Conservation (phyloP, 2,888 invertebrate genomes). For the Unio pictorum region DNA sequence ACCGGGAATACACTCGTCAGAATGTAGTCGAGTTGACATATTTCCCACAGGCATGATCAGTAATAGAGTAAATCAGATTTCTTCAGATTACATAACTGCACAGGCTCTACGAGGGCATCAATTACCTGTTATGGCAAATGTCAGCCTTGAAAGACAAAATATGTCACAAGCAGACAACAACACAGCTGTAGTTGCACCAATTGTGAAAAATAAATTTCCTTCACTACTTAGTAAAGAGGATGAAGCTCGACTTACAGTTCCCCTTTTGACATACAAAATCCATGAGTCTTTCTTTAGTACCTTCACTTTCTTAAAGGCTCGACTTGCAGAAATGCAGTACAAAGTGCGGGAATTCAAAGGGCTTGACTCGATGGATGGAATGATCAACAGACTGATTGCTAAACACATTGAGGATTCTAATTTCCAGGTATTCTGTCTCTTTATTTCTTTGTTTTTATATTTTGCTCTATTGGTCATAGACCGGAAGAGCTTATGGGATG, state of each 20-base stretch:
- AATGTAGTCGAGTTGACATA: no score
- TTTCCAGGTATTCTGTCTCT: constrained; percentile 20
- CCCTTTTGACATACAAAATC: constrained; percentile 57
- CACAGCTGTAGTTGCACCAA: constrained; percentile 42
- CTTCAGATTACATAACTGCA: constrained; percentile 27
- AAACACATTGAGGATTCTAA: constrained; percentile 33
- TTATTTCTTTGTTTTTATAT: background rate
- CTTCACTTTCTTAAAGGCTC: constrained; percentile 55
- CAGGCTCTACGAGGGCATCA: constrained; percentile 12
- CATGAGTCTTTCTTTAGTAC: constrained; percentile 59
- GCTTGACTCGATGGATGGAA: constrained; percentile 54
- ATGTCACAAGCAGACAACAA: constrained; percentile 28
- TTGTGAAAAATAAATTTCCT: constrained; percentile 33
- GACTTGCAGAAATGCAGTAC: constrained; percentile 53
- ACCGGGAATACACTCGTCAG: no score
- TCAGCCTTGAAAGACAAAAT: constrained; percentile 9
- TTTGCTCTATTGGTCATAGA: background rate
- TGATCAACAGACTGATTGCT: constrained; percentile 46
- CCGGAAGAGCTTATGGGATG: background rate
- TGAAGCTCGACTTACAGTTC: constrained; percentile 55
- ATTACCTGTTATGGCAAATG: constrained; percentile 3
- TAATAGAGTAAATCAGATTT: constrained; percentile 13
- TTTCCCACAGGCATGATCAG: no score
- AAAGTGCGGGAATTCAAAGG: constrained; percentile 46
- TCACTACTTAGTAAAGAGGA: constrained; percentile 44